These are phyloP conservation scores for Anthonomus grandis DNA, from an alignment of 1,140 invertebrate species.

Conservation along the genomic window DNA sequence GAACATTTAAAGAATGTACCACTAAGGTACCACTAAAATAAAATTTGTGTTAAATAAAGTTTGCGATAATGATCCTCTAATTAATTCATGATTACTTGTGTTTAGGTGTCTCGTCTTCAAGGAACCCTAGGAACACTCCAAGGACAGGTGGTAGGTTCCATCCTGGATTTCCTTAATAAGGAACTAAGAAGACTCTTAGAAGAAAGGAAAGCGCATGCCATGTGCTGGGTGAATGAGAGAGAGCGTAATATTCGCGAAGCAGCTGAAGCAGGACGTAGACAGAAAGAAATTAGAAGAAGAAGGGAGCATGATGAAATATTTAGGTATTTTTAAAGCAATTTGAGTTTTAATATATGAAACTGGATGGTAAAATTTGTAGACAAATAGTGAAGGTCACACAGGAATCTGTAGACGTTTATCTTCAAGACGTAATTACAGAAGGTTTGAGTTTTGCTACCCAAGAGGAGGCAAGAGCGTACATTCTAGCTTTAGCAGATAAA, in stretches of 20 bases:
- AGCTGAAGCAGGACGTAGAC: conserved; percentile 64
- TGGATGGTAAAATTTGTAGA: background rate
- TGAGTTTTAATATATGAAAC: background rate
- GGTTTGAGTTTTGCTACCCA: conserved; percentile 59
- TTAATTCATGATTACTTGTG: too few relatives aligned
- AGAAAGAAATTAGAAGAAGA: conserved; percentile 63
- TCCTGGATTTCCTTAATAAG: conserved; percentile 71
- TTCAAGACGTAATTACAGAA: conserved; percentile 61
- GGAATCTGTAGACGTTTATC: conserved; percentile 59
- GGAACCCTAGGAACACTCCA: conserved; percentile 58
- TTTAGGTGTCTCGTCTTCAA: conserved; percentile 44
- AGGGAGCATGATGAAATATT: conserved; percentile 72
- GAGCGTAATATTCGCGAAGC: conserved; percentile 67
- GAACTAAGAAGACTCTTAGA: conserved; percentile 68
- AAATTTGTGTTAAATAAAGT: background rate
- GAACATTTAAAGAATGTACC: background rate
- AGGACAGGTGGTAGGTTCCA: conserved; percentile 60
- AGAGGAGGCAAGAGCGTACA: conserved; percentile 53
- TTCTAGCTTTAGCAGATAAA: conserved; percentile 55
- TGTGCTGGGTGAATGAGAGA: conserved; percentile 64
- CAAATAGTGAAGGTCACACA: conserved; percentile 51
- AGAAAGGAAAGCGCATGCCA: conserved; percentile 68
- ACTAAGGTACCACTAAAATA: background rate
- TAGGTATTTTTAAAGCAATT: background rate
- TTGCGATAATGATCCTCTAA: too few relatives aligned